Conservation (phyloP, 1,140 invertebrate species). For the Paraescarpia echinospica region DNA sequence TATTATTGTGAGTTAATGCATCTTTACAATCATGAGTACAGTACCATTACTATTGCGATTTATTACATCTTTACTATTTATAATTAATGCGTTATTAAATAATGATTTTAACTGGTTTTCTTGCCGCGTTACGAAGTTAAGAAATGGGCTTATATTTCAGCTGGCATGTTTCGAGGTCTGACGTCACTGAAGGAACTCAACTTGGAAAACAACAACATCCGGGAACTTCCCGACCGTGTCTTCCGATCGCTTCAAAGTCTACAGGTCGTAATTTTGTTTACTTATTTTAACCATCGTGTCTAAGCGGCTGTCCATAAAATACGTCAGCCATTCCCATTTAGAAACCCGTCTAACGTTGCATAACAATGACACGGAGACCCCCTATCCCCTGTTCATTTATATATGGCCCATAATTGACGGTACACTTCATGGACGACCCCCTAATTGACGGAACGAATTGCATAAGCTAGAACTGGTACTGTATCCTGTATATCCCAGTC, state of each 20-base stretch:
- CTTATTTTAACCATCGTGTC: background rate
- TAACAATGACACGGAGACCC: too few relatives aligned
- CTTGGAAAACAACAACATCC: slow-evolving; percentile 22
- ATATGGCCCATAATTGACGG: too few relatives aligned
- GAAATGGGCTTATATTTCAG: background rate
- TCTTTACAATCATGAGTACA: background rate
- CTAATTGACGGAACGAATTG: too few relatives aligned
- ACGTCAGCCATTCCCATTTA: too few relatives aligned
- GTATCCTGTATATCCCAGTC: too few relatives aligned
- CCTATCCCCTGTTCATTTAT: too few relatives aligned
- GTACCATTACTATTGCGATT: background rate
- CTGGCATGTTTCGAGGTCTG: slow-evolving; percentile 25
- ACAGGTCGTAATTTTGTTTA: background rate
- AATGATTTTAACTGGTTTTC: too few relatives aligned
- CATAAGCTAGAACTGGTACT: too few relatives aligned
- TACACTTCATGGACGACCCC: too few relatives aligned
- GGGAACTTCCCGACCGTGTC: slow-evolving; percentile 16
- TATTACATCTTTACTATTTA: background rate
- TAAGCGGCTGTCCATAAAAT: background rate
- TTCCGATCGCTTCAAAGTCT: slow-evolving; percentile 11
- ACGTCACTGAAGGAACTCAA: slow-evolving; percentile 15
- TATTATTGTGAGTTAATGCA: background rate
- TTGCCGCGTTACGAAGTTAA: background rate
- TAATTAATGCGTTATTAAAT: too few relatives aligned
- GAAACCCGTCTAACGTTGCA: too few relatives aligned